A percentile compares a stretch with the other conserved stretches of the same genome.
phyloP scores from a whole-genome alignment of 2,113 vertebrate species.

The Macaca mulatta region DNA sequence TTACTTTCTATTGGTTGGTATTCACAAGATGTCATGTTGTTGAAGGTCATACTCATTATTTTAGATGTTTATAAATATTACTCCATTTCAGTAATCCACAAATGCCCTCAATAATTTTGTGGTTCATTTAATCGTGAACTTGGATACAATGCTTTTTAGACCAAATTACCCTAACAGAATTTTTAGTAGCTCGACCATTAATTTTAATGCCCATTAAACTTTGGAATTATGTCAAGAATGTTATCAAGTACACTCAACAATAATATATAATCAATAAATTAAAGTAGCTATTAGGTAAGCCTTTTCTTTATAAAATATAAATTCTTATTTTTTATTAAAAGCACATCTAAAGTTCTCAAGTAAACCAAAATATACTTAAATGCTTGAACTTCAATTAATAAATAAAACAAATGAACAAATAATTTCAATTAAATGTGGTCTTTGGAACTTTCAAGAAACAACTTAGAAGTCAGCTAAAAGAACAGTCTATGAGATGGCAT shows the following conservation, averaged over 20 bases:
- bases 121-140: conserved; percentile 8
- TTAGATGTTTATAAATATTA: conserved; percentile 15
- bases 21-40: background rate
- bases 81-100: conserved; percentile 3
- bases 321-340: background rate
- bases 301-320: conserved; percentile 4
- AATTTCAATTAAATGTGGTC: background rate
- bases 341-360: background rate
- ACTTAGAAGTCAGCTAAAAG: background rate
- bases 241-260: conserved; percentile 19
- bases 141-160: background rate
- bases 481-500: background rate
- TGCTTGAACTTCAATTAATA: background rate
- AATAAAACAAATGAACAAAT: background rate
- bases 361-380: background rate
- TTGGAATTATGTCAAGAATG: conserved; percentile 58
- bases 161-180: conserved; percentile 39
- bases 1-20: background rate
- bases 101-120: conserved; percentile 40
- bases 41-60: conserved; percentile 10
- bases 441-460: background rate
- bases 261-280: conserved; percentile 33
- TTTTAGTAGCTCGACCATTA: conserved; percentile 6
- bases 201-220: conserved; percentile 42
- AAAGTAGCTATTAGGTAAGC: background rate